phyloP scores from a whole-genome alignment of 2,797 vertebrate genomes.

The Sandelia bainsii region DNA sequence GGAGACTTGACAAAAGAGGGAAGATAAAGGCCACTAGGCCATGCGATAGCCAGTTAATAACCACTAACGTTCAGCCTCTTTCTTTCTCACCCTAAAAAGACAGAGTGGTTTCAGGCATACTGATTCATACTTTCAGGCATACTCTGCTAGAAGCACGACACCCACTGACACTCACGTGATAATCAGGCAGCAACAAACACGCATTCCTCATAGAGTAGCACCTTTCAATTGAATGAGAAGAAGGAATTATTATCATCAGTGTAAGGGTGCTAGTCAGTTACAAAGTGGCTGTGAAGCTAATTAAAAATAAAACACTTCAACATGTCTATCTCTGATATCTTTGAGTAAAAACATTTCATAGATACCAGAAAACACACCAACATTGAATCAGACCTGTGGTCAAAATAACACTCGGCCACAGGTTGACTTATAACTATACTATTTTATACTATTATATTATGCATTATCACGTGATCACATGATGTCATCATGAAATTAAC shows the following conservation, averaged over 20 bases:
- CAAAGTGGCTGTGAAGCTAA: constrained; percentile 16
- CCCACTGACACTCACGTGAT: constrained; percentile 17
- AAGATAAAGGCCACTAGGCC: not conserved
- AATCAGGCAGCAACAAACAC: constrained; percentile 42
- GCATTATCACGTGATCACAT: not conserved
- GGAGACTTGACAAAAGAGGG: not conserved
- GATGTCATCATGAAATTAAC: not conserved
- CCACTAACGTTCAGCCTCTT: not conserved
- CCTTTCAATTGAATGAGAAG: constrained; percentile 54
- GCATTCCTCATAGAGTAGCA: constrained; percentile 52
- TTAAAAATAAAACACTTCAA: constrained; percentile 41
- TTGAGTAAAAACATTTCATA: not conserved
- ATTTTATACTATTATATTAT: too few species aligned
- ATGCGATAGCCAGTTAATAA: constrained; percentile 15
- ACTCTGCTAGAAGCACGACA: constrained; percentile 20
- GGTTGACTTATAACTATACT: not conserved
- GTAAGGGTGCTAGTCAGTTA: constrained; percentile 16
- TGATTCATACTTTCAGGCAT: too few species aligned
- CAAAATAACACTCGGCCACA: not conserved
- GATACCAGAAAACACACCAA: not conserved
- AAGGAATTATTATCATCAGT: constrained; percentile 34
- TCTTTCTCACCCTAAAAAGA: constrained; percentile 20
- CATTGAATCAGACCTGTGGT: constrained; percentile 3
- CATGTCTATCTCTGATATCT: not conserved
- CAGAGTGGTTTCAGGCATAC: constrained; percentile 30